Evolutionary conservation across 2,113 vertebrate species (phyloP).

Genomic region (Eidolon helvum): DNA sequence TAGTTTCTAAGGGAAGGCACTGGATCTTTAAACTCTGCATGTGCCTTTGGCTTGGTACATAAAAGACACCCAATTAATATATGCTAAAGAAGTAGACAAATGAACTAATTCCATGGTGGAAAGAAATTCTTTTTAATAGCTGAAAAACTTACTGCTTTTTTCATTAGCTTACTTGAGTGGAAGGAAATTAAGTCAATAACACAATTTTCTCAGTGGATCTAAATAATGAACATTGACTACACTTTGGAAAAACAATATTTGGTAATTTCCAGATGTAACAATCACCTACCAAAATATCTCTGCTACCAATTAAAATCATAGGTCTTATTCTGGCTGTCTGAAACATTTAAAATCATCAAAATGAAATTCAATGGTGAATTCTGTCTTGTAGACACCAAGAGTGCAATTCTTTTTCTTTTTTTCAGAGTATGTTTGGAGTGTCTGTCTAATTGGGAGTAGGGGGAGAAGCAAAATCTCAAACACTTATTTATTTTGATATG

Average conservation of each 20-base stretch:
- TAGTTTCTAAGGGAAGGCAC: background rate
- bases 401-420: background rate
- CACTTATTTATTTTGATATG: background rate
- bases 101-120: background rate
- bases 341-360: conserved; percentile 20
- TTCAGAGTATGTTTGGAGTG: background rate
- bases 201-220: background rate
- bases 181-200: background rate
- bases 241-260: background rate
- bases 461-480: background rate
- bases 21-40: conserved; percentile 11
- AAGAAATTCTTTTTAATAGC: background rate
- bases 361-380: background rate
- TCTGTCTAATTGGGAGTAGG: background rate
- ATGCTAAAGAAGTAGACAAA: background rate
- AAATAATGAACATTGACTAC: background rate
- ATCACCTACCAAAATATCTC: background rate
- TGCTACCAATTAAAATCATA: background rate
- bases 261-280: background rate
- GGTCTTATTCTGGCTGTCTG: background rate
- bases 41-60: background rate
- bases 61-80: background rate
- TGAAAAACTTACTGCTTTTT: background rate
- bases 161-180: background rate
- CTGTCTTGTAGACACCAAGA: background rate